A percentile compares a stretch with the other conserved stretches of the same genome.
These are phyloP conservation scores for Graptemys geographica DNA, from an alignment of 2,797 vertebrate species.

Conservation along the genomic window DNA sequence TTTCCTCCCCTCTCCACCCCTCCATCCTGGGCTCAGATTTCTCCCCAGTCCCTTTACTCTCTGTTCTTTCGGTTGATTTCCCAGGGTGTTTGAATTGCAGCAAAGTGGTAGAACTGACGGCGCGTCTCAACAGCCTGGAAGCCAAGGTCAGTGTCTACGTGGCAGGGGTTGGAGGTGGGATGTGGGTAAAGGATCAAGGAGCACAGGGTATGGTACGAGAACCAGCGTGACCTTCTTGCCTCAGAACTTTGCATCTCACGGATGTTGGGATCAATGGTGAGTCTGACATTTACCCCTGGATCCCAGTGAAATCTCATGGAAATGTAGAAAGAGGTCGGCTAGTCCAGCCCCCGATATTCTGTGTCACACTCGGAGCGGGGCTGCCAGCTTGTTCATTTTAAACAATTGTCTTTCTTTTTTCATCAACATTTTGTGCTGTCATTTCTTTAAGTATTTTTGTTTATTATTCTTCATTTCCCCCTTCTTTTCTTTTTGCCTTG, in stretches of 20 bases:
- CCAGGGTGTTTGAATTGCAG: slow-evolving; percentile 94
- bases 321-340: background rate
- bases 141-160: slow-evolving; percentile 82
- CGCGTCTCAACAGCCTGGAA: slow-evolving; percentile 88
- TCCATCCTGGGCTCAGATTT: fast-evolving
- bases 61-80: background rate
- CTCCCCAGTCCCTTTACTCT: fast-evolving
- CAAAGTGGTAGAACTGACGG: slow-evolving; percentile 85
- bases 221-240: no score
- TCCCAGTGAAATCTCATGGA: background rate
- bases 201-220: background rate
- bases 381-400: background rate
- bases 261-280: no score
- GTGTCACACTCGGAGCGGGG: background rate
- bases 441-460: background rate
- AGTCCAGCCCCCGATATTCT: background rate
- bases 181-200: background rate
- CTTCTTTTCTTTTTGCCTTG: no score
- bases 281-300: background rate
- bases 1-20: background rate
- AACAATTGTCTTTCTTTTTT: background rate
- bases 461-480: background rate
- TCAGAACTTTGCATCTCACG: background rate
- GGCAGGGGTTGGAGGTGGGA: background rate
- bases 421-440: background rate